Conservation (phyloP, 2,113 vertebrate genomes). For the Stercorarius parasiticus region DNA sequence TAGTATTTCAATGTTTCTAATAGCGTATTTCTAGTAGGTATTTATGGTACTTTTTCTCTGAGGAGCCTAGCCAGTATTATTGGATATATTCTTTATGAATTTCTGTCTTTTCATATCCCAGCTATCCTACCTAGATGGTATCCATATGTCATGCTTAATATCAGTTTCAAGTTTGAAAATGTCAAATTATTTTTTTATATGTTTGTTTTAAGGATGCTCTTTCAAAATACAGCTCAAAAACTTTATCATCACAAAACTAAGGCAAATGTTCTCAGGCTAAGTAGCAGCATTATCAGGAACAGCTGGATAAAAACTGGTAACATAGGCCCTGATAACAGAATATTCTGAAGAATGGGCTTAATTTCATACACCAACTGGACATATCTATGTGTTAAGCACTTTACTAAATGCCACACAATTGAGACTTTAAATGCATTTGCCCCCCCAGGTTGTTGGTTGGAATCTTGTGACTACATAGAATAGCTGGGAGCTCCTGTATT, state of each 20-base stretch:
- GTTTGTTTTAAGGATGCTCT: neutral
- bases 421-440: neutral
- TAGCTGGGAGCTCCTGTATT: neutral
- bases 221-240: neutral
- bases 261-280: neutral
- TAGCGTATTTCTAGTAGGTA: neutral
- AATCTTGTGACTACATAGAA: neutral
- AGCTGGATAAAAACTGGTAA: neutral
- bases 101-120: neutral
- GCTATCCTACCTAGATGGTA: neutral
- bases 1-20: neutral
- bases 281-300: neutral
- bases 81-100: neutral
- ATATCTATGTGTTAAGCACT: neutral
- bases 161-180: neutral
- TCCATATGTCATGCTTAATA: neutral
- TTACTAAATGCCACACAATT: neutral
- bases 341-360: neutral
- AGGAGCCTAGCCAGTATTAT: neutral
- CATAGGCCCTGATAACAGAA: neutral
- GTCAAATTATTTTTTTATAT: neutral
- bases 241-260: neutral
- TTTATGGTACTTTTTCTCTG: neutral
- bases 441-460: neutral
- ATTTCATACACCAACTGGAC: neutral